Evolutionary conservation across 2,888 invertebrate genomes (phyloP).

Genomic region (Melanargia galathea): DNA sequence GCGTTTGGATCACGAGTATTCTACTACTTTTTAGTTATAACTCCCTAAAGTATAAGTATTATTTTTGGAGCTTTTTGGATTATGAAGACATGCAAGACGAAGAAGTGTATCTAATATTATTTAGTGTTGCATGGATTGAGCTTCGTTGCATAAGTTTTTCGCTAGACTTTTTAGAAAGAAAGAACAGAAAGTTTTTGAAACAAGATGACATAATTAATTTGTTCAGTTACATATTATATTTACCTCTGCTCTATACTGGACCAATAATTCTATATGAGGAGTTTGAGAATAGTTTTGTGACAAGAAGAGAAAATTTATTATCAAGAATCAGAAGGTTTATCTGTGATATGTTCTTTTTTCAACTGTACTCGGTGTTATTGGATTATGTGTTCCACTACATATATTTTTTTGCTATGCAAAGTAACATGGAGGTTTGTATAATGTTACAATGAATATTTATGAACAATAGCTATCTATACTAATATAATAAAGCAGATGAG

Average conservation of each 20-base stretch:
- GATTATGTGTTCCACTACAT: conserved; percentile 90
- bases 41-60: conserved; percentile 69
- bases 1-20: conserved; percentile 82
- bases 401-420: conserved; percentile 90
- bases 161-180: conserved; percentile 79
- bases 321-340: conserved; percentile 67
- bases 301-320: conserved; percentile 49
- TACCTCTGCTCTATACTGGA: conserved; percentile 91
- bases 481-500: too few species aligned
- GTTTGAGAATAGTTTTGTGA: conserved; percentile 78
- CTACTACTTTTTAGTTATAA: conserved; percentile 75
- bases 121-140: conserved; percentile 86
- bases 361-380: conserved; percentile 86
- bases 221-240: conserved; percentile 90
- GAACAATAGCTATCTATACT: too few species aligned
- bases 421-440: conserved; percentile 82
- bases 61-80: conserved; percentile 73
- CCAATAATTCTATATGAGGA: conserved; percentile 91
- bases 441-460: neutral
- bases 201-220: conserved; percentile 69
- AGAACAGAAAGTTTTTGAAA: conserved; percentile 37
- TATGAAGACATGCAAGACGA: conserved; percentile 72
- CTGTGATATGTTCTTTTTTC: conserved; percentile 79
- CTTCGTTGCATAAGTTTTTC: conserved; percentile 89
- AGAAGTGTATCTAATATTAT: conserved; percentile 79